A percentile compares a stretch with the other conserved stretches of the same genome.
Conservation (phyloP, 1,140 invertebrate genomes). For the Cherax quadricarinatus region DNA sequence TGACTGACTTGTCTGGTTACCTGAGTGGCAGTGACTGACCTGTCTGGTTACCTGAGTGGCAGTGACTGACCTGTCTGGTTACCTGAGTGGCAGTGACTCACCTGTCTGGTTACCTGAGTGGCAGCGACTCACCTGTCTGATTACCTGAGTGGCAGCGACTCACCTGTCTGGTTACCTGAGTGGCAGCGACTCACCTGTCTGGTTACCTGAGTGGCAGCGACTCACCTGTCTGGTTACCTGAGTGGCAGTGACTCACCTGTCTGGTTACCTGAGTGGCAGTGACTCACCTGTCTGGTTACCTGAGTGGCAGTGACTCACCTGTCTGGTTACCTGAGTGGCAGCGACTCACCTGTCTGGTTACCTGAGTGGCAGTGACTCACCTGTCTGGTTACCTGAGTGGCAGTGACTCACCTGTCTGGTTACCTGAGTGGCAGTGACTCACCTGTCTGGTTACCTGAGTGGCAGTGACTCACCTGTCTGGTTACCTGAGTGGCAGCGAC, state of each 20-base stretch:
- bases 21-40: not conserved
- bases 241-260: not conserved
- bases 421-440: not conserved
- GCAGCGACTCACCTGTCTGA: not conserved
- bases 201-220: not conserved
- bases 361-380: not conserved
- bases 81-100: not conserved
- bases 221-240: too few relatives aligned
- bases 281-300: too few relatives aligned
- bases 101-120: too few relatives aligned
- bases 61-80: constrained; percentile 14
- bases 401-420: constrained; percentile 10
- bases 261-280: constrained; percentile 8
- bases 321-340: constrained; percentile 12
- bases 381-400: not conserved
- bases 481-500: constrained; percentile 10
- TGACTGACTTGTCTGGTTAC: constrained; percentile 22
- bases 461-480: not conserved
- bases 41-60: too few relatives aligned
- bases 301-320: not conserved
- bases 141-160: not conserved
- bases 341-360: too few relatives aligned
- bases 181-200: not conserved
- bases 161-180: too few relatives aligned
- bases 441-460: too few relatives aligned